A percentile compares a stretch with the other conserved stretches of the same genome.
phyloP scores from a whole-genome alignment of 2,797 vertebrate species.

The Acanthurus tractus region DNA sequence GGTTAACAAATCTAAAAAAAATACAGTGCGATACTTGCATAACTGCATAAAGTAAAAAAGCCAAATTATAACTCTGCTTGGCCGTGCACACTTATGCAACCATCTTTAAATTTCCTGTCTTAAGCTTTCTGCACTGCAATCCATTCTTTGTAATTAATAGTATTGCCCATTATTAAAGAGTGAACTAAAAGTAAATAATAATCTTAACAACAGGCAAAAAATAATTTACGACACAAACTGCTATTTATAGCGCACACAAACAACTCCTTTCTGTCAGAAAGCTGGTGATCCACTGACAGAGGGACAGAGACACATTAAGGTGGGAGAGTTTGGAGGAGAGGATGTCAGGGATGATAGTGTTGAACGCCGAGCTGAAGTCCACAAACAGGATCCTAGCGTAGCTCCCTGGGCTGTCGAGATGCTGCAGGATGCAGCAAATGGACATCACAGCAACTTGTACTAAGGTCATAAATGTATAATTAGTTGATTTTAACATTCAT shows the following conservation, averaged over 20 bases:
- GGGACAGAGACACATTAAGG: no score
- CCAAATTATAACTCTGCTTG: not conserved
- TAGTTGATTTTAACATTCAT: constrained; percentile 5
- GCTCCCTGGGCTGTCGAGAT: no score
- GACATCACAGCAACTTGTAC: not conserved
- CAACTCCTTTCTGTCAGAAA: no score
- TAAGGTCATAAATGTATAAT: not conserved
- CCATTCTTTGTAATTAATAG: constrained; percentile 43
- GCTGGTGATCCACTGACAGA: no score
- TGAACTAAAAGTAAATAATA: constrained; percentile 40
- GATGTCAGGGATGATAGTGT: no score
- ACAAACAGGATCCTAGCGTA: no score
- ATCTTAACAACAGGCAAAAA: not conserved
- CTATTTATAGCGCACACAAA: no score
- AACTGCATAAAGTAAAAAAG: not conserved
- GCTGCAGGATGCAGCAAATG: no score
- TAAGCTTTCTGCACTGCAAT: constrained; percentile 17
- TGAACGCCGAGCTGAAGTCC: no score
- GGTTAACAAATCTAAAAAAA: not conserved
- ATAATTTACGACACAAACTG: no score
- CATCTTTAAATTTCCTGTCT: constrained; percentile 43
- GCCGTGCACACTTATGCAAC: not conserved
- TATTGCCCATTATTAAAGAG: constrained; percentile 47
- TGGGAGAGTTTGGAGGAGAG: no score
- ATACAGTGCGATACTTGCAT: not conserved